Evolutionary conservation across 2,888 invertebrate genomes (phyloP), one percentile per base, ranked within the genome.

Genomic region (Scrobipalpa atriplicella): DNA sequence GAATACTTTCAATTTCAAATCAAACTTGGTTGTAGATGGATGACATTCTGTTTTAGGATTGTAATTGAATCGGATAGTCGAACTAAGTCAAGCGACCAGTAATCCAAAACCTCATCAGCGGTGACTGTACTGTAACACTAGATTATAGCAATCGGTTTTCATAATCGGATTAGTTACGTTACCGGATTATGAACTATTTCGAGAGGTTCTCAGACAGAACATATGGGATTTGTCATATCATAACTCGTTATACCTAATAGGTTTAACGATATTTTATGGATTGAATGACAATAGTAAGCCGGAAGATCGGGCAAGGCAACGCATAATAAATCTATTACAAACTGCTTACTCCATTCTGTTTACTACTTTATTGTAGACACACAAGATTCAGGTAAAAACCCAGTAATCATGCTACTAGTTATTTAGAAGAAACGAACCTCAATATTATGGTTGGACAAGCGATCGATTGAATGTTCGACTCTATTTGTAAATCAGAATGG

Each of bases 401-500:
- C 29, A 29, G 29, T 29, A 29, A 29, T 29, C 29, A 29, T 52
- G 2, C 18, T 2, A 16, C 18, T 52, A 52, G 16, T 52, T 6
- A 52, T 52, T 18, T 9, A 52, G 52, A 52, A 7, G 18, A 52
- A 52, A 19, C 18, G 16, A 19, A 18, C 52, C 21, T 60, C 29
- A 61, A 56, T 56, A 56, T 56, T 29, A 56, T 56, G 56, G 13
- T 5, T 56, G 19, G 18, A 38, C 62, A 39, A 43, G 62, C 21
- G 43, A 38, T 38, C 58, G 38, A 58, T 36, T 58, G 58, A n/a
- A 52, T 58, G 58, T 38, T 19, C 13, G 29, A 6, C 13, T 36
- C 21, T 62, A 62, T 62, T 62, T 62, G 62, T 62, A 62, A 58
- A 62, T 43, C 47, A 10, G 43, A 43, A 13, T 19, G 29, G n/a